phyloP scores from a whole-genome alignment of 2,797 vertebrate genomes.

The Allenopithecus nigroviridis region DNA sequence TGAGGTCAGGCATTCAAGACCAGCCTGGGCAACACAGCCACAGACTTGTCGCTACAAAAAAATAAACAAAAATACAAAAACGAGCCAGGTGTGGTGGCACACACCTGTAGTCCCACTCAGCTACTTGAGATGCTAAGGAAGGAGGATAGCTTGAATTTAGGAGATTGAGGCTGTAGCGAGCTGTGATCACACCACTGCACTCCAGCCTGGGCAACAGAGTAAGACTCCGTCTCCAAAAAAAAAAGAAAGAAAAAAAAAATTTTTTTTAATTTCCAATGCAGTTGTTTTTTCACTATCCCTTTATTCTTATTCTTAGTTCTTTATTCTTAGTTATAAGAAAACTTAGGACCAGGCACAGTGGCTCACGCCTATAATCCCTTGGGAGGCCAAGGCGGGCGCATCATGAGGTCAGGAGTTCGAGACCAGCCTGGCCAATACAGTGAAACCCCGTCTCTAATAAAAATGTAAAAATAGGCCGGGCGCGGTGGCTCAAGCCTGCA shows the following conservation, averaged over 20 bases:
- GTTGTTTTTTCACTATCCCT: not conserved
- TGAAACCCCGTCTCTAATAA: too few species aligned
- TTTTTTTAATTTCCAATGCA: not conserved
- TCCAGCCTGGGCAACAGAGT: not conserved
- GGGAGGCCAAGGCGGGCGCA: too few species aligned
- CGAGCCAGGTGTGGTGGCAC: not conserved
- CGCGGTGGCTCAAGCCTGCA: too few species aligned
- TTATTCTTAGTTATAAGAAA: too few species aligned
- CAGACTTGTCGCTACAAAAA: not conserved
- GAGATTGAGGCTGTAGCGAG: not conserved
- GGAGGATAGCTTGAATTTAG: not conserved
- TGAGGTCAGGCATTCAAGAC: not conserved
- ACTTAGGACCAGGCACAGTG: too few species aligned
- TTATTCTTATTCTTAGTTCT: not conserved
- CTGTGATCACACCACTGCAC: not conserved
- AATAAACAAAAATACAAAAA: not conserved
- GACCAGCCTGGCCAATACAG: too few species aligned
- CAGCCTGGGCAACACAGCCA: not conserved
- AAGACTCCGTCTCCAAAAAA: not conserved
- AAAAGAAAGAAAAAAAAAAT: not conserved
- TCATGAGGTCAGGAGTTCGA: too few species aligned
- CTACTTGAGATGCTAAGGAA: not conserved
- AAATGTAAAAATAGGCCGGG: too few species aligned
- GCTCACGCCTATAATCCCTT: too few species aligned
- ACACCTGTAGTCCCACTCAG: not conserved